phyloP scores from a whole-genome alignment of 2,797 vertebrate genomes.

The Buceros bicornis region DNA sequence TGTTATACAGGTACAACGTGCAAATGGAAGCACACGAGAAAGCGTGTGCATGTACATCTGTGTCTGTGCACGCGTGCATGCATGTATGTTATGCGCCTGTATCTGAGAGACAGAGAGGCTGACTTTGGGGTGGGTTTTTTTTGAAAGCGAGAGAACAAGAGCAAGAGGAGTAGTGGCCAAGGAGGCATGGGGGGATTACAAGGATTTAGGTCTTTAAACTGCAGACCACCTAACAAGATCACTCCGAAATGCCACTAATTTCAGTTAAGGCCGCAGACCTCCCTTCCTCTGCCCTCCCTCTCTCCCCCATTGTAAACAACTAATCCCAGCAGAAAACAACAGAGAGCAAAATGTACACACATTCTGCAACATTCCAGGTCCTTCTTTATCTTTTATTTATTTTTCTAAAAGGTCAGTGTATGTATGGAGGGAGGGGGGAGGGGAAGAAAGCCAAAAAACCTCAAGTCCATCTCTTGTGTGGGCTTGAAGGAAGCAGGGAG shows the following conservation, averaged over 20 bases:
- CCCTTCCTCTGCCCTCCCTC: slow-evolving; percentile 84
- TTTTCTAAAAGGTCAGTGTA: slow-evolving; percentile 80
- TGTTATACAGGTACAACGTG: slow-evolving; percentile 82
- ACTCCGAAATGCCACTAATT: slow-evolving; percentile 93
- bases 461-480: slow-evolving; percentile 77
- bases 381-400: slow-evolving; percentile 91
- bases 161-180: slow-evolving; percentile 80
- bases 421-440: slow-evolving; percentile 60
- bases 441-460: slow-evolving; percentile 71
- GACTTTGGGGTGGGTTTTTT: slow-evolving; percentile 38
- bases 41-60: neutral
- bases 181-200: slow-evolving; percentile 89
- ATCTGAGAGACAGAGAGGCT: slow-evolving; percentile 30
- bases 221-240: slow-evolving; percentile 92
- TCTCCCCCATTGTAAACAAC: slow-evolving; percentile 92
- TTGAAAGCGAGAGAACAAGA: slow-evolving; percentile 61
- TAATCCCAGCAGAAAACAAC: slow-evolving; percentile 93
- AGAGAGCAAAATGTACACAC: slow-evolving; percentile 87
- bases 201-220: slow-evolving; percentile 89
- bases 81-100: neutral
- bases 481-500: slow-evolving; percentile 70
- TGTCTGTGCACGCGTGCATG: neutral
- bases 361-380: slow-evolving; percentile 89
- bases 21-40: slow-evolving; percentile 1
- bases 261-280: slow-evolving; percentile 85